A percentile compares a stretch with the other conserved stretches of the same genome.
Evolutionary conservation across 92 coral and sea anemone genomes (phyloP).

Genomic region (Metridium senile): DNA sequence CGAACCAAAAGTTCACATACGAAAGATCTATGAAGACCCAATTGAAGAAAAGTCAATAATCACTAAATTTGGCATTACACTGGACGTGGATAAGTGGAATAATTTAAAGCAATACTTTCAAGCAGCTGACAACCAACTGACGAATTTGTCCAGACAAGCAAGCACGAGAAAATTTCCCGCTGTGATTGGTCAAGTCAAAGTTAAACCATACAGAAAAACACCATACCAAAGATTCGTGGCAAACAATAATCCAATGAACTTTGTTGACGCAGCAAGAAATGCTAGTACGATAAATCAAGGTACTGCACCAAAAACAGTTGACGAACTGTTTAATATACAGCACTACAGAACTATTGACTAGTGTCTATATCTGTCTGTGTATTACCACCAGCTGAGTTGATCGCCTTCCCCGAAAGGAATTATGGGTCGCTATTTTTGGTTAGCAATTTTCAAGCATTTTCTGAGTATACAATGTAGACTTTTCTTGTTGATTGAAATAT

Average conservation of each 20-base stretch:
- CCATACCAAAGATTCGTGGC: neutral
- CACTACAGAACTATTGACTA: too few relatives aligned
- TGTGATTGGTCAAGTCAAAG: neutral
- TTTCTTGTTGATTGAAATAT: too few relatives aligned
- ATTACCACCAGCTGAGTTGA: too few relatives aligned
- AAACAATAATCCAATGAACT: too few relatives aligned
- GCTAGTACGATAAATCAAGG: too few relatives aligned
- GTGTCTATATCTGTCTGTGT: neutral
- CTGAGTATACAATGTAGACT: too few relatives aligned
- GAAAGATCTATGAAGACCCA: conserved; percentile 15
- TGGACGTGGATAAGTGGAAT: conserved; percentile 20
- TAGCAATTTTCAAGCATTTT: too few relatives aligned
- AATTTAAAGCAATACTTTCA: neutral
- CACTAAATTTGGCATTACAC: conserved; percentile 21
- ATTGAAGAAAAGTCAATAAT: conserved; percentile 4
- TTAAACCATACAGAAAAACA: neutral
- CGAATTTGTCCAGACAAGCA: neutral
- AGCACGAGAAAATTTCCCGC: neutral
- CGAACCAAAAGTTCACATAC: conserved; percentile 14
- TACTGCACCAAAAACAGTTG: too few relatives aligned
- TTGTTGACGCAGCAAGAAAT: too few relatives aligned
- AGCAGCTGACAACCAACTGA: neutral
- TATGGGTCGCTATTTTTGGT: too few relatives aligned
- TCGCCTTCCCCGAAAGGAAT: too few relatives aligned
- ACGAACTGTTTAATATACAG: too few relatives aligned